Evolutionary conservation across 1,140 invertebrate species (phyloP).

Genomic region (Gerris buenoi): DNA sequence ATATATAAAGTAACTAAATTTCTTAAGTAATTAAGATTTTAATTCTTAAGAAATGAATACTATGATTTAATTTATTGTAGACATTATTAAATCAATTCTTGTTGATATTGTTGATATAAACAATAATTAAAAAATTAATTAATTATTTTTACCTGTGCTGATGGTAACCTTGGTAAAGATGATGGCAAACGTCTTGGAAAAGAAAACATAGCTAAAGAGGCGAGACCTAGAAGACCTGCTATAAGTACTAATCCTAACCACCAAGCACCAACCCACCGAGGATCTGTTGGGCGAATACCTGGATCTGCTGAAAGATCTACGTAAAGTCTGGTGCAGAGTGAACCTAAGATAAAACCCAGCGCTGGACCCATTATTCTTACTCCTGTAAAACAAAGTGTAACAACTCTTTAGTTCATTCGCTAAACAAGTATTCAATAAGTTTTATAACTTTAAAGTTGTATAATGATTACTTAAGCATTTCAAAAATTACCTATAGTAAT

Average conservation of each 20-base stretch:
- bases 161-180: not conserved
- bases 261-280: constrained; percentile 83
- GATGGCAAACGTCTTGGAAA: constrained; percentile 56
- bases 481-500: constrained; percentile 70
- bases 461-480: too few relatives aligned
- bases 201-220: constrained; percentile 72
- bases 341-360: constrained; percentile 78
- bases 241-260: constrained; percentile 75
- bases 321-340: constrained; percentile 72
- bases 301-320: constrained; percentile 61
- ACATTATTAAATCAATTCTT: too few relatives aligned
- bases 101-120: too few relatives aligned
- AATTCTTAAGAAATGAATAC: too few relatives aligned
- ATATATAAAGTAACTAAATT: too few relatives aligned
- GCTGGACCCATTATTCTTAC: constrained; percentile 80
- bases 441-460: too few relatives aligned
- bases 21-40: too few relatives aligned
- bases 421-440: too few relatives aligned
- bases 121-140: too few relatives aligned
- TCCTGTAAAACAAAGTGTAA: too few relatives aligned
- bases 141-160: not conserved
- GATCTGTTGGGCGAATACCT: constrained; percentile 63
- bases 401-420: too few relatives aligned
- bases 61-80: too few relatives aligned
- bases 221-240: constrained; percentile 56